These are phyloP conservation scores for Hymenochirus boettgeri DNA, from an alignment of 2,113 vertebrate genomes.

Conservation along the genomic window DNA sequence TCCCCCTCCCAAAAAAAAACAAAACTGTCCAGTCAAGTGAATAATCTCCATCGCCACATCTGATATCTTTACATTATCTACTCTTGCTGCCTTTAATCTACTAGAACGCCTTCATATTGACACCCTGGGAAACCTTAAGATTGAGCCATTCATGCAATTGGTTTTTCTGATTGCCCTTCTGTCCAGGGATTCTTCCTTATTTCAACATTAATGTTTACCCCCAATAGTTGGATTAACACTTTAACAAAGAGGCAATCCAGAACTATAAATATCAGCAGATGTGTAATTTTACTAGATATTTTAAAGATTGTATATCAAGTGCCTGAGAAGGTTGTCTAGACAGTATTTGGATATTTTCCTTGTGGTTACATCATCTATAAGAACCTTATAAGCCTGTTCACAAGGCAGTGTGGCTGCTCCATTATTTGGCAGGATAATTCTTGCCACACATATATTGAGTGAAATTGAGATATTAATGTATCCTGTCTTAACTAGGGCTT, in stretches of 20 bases:
- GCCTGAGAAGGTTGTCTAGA: not conserved
- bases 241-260: not conserved
- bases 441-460: not conserved
- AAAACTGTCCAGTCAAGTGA: slow-evolving; percentile 1
- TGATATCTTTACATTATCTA: not conserved
- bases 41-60: not conserved
- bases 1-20: not conserved
- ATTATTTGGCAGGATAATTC: not conserved
- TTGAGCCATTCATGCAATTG: not conserved
- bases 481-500: not conserved
- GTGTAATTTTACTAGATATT: not conserved
- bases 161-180: not conserved
- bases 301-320: not conserved
- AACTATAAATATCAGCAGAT: not conserved
- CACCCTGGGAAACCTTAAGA: not conserved
- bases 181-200: not conserved
- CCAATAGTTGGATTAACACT: not conserved
- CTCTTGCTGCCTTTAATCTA: not conserved
- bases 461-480: not conserved
- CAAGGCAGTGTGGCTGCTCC: not conserved
- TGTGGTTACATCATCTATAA: slow-evolving; percentile 1
- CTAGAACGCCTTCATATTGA: not conserved
- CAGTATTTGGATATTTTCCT: not conserved
- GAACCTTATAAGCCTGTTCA: not conserved
- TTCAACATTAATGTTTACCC: not conserved